phyloP scores from a whole-genome alignment of 2,888 invertebrate species.

The Blastobasis adustella region DNA sequence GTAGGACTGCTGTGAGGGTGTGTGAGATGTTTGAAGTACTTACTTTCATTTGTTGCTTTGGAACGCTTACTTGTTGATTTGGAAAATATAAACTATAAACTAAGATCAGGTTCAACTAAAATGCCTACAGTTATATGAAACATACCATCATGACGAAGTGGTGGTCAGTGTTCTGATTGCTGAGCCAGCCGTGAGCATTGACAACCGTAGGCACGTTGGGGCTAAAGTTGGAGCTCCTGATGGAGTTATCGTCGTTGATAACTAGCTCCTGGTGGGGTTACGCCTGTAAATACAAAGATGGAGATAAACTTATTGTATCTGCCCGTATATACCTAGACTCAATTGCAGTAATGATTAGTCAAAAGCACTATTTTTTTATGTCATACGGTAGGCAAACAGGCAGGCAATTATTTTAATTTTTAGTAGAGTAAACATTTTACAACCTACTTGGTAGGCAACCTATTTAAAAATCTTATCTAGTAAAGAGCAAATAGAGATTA shows the following conservation, averaged over 20 bases:
- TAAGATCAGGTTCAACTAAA: not conserved
- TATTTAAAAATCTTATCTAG: conserved; percentile 23
- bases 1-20: too few relatives aligned
- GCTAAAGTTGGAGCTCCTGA: conserved; percentile 43
- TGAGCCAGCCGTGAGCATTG: conserved; percentile 45
- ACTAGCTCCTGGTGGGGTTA: conserved; percentile 28
- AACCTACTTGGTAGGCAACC: too few relatives aligned
- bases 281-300: conserved; percentile 17
- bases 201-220: conserved; percentile 29
- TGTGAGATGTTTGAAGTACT: too few relatives aligned
- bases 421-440: too few relatives aligned
- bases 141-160: conserved; percentile 29
- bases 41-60: too few relatives aligned
- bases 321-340: too few relatives aligned
- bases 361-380: too few relatives aligned
- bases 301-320: too few relatives aligned
- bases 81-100: not conserved
- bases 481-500: conserved; percentile 33
- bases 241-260: conserved; percentile 30
- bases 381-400: too few relatives aligned
- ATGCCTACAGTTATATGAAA: not conserved
- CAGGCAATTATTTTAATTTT: too few relatives aligned
- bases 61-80: too few relatives aligned
- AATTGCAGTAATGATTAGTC: too few relatives aligned
- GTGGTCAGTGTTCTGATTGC: conserved; percentile 27